Conservation (phyloP, 2,888 invertebrate species). For the Busseola fusca region DNA sequence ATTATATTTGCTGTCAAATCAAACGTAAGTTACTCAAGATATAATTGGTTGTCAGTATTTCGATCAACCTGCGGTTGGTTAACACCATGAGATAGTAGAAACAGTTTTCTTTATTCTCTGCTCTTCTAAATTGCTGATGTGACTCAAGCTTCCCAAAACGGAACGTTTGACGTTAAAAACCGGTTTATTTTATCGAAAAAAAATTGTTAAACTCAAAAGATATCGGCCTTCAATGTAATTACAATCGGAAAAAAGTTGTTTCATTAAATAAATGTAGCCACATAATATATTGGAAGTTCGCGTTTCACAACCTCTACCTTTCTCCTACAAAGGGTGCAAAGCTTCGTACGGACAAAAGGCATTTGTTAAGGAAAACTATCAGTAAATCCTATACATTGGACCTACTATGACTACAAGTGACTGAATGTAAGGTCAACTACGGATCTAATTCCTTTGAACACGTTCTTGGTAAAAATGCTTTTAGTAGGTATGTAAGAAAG, state of each 20-base stretch:
- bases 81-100: neutral
- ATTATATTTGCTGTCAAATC: neutral
- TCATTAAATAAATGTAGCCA: constrained; percentile 26
- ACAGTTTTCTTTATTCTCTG: neutral
- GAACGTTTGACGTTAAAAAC: neutral
- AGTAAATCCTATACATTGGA: constrained; percentile 34
- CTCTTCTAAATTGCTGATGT: neutral
- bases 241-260: constrained; percentile 11
- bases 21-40: neutral
- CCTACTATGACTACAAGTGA: constrained; percentile 24
- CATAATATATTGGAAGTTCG: constrained; percentile 32
- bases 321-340: constrained; percentile 30
- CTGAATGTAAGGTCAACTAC: constrained; percentile 39
- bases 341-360: constrained; percentile 36
- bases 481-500: neutral
- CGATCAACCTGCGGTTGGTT: neutral
- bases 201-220: neutral
- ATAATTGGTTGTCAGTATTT: neutral
- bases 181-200: neutral
- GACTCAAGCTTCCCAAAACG: neutral
- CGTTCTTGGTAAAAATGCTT: constrained; percentile 14
- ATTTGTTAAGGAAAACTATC: constrained; percentile 53
- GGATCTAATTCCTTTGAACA: constrained; percentile 35
- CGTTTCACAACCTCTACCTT: constrained; percentile 21
- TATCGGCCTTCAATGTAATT: neutral